phyloP scores from a whole-genome alignment of 2,113 vertebrate genomes.

The Nycticebus coucang region DNA sequence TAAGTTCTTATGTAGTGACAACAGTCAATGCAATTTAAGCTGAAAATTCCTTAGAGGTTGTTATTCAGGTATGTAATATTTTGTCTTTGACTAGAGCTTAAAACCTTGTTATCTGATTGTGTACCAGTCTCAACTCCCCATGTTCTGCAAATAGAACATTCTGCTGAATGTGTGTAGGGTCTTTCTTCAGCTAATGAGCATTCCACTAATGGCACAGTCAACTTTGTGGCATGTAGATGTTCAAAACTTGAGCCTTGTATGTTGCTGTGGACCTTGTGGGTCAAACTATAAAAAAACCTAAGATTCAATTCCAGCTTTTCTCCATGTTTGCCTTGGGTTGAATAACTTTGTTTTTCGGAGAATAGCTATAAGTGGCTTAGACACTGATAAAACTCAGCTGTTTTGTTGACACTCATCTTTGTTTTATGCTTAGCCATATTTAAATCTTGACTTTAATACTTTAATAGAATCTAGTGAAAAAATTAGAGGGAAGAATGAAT shows the following conservation, averaged over 20 bases:
- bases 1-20: neutral
- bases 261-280: neutral
- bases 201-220: neutral
- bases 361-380: slow-evolving; percentile 34
- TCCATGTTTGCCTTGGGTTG: neutral
- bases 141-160: neutral
- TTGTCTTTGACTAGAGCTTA: neutral
- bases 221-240: neutral
- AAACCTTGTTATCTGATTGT: slow-evolving; percentile 1
- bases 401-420: slow-evolving; percentile 30
- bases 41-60: slow-evolving; percentile 8
- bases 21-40: neutral
- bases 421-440: slow-evolving; percentile 50
- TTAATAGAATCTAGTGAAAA: slow-evolving; percentile 43
- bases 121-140: neutral
- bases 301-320: neutral
- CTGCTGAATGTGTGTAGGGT: neutral
- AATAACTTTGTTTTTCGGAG: slow-evolving; percentile 15
- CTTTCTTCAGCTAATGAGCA: slow-evolving; percentile 11
- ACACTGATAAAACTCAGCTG: slow-evolving; percentile 2
- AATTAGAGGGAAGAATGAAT: slow-evolving; percentile 38
- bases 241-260: neutral
- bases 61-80: neutral
- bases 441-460: slow-evolving; percentile 50
- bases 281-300: neutral